A percentile compares a stretch with the other conserved stretches of the same genome.
phyloP scores from a whole-genome alignment of 2,113 vertebrate genomes.

The Baryphthengus martii region DNA sequence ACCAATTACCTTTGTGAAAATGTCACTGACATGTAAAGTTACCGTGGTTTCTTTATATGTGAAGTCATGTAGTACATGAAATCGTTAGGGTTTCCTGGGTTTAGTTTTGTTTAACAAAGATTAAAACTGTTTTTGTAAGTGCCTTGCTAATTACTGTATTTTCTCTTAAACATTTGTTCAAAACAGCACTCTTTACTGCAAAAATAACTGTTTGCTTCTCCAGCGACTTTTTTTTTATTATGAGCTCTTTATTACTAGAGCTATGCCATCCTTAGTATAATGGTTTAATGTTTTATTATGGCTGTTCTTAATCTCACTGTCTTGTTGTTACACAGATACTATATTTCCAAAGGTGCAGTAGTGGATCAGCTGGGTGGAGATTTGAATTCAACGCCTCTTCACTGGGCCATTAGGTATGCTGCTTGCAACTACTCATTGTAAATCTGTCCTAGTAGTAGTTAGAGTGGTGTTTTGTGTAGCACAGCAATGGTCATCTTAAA shows the following conservation, averaged over 20 bases:
- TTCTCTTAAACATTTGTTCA: neutral
- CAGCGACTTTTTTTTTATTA: neutral
- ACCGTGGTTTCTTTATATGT: accelerated
- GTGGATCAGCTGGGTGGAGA: slow-evolving; percentile 95
- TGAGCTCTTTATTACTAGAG: neutral
- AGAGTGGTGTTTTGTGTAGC: neutral
- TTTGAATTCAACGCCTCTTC: slow-evolving; percentile 94
- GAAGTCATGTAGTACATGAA: neutral
- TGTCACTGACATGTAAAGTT: neutral
- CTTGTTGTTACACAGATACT: slow-evolving; percentile 78
- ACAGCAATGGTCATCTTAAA: neutral
- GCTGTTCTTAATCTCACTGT: neutral
- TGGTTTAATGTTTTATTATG: neutral
- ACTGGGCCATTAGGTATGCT: slow-evolving; percentile 93
- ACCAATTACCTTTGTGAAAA: neutral
- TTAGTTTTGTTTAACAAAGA: neutral
- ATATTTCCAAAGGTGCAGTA: slow-evolving; percentile 91
- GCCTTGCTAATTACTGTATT: neutral
- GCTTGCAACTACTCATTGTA: neutral
- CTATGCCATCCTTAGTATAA: neutral
- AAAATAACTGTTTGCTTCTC: neutral
- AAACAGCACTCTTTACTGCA: neutral
- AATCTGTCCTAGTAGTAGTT: neutral
- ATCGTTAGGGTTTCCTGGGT: neutral
- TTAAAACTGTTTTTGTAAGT: neutral